Evolutionary conservation across 2,113 vertebrate species (phyloP).

Genomic region (Polypterus senegalus): DNA sequence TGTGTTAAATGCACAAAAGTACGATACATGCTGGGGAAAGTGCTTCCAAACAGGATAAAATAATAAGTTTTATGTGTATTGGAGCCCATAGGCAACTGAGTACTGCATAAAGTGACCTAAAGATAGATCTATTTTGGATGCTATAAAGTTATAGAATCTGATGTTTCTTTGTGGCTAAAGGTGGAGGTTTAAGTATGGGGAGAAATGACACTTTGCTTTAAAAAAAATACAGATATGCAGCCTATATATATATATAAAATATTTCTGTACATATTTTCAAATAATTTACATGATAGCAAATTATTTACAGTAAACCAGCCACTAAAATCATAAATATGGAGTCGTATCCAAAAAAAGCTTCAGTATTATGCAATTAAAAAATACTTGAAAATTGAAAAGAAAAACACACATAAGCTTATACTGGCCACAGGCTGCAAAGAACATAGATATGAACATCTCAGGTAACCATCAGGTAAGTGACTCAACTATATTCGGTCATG

Average conservation of each 20-base stretch:
- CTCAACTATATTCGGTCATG: too few species aligned
- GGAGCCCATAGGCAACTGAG: too few species aligned
- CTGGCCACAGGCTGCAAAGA: background rate
- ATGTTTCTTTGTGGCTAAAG: background rate
- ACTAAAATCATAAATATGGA: background rate
- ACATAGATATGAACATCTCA: too few species aligned
- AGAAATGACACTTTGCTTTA: constrained; percentile 27
- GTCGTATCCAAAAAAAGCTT: background rate
- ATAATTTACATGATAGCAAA: constrained; percentile 42
- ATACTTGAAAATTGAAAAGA: background rate
- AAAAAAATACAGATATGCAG: constrained; percentile 52
- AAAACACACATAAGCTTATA: background rate
- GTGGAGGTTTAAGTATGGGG: constrained; percentile 22
- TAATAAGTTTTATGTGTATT: too few species aligned
- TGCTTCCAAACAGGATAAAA: too few species aligned
- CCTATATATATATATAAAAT: constrained; percentile 52
- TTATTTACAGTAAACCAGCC: constrained; percentile 28
- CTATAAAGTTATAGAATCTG: too few species aligned
- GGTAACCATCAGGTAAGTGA: too few species aligned
- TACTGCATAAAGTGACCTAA: too few species aligned
- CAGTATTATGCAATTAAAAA: too few species aligned
- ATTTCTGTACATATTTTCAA: constrained; percentile 60
- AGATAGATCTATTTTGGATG: too few species aligned
- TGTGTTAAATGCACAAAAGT: too few species aligned
- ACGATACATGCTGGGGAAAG: too few species aligned